Conservation (phyloP, 1,140 invertebrate genomes). For the Nomia melanderi region DNA sequence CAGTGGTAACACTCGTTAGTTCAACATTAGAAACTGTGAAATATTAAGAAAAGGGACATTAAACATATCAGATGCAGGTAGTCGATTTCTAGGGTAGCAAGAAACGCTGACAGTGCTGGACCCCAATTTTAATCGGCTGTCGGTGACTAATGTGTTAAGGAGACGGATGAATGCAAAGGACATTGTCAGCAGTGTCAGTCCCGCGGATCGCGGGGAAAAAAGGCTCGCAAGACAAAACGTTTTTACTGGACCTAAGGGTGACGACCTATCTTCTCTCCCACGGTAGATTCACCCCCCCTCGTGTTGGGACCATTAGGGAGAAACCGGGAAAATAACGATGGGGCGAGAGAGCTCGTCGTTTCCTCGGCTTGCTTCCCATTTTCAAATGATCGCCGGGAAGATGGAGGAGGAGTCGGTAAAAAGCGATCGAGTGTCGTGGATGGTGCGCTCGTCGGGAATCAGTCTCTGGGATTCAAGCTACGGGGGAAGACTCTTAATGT, state of each 20-base stretch:
- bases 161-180: no score
- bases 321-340: constrained; percentile 56
- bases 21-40: no score
- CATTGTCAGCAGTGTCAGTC: not conserved
- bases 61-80: no score
- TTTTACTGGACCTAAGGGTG: constrained; percentile 24
- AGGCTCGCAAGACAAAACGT: constrained; percentile 29
- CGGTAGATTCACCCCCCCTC: not conserved
- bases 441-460: not conserved
- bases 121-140: no score
- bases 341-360: constrained; percentile 17
- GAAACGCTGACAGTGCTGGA: no score
- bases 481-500: not conserved
- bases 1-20: no score
- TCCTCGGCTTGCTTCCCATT: constrained; percentile 19
- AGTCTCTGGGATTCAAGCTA: no score
- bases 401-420: not conserved
- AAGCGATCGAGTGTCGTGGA: not conserved
- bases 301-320: constrained; percentile 18
- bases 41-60: no score
- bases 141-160: no score
- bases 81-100: not conserved
- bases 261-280: not conserved
- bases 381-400: constrained; percentile 3
- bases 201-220: not conserved